Conservation (phyloP, 2,888 invertebrate genomes). For the Chrysolina haemoptera region DNA sequence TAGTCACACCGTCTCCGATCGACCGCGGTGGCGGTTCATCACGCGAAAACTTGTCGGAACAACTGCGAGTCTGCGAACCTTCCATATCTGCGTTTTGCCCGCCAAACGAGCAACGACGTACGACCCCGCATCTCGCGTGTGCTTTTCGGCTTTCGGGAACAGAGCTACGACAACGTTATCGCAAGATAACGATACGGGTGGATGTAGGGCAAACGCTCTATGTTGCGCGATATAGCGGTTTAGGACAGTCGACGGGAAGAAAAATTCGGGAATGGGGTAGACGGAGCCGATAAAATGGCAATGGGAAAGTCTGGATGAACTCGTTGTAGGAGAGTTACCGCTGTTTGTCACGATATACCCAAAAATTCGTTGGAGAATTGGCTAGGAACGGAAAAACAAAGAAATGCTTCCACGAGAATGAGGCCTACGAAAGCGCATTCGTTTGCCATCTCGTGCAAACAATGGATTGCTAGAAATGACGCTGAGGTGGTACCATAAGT, state of each 20-base stretch:
- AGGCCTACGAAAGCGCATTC: too few relatives aligned
- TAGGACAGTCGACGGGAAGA: not conserved
- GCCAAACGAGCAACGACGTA: conserved; percentile 25
- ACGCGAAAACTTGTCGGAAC: conserved; percentile 47
- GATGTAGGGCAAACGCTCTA: conserved; percentile 7
- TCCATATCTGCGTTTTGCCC: conserved; percentile 16
- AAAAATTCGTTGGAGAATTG: too few relatives aligned
- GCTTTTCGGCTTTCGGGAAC: conserved; percentile 11
- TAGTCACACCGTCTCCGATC: conserved; percentile 35
- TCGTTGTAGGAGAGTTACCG: not conserved
- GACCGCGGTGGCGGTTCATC: conserved; percentile 44
- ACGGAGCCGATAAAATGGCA: not conserved
- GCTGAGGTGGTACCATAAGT: too few relatives aligned
- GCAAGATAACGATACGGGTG: conserved; percentile 3
- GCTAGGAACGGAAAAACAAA: too few relatives aligned
- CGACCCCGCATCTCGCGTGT: conserved; percentile 23
- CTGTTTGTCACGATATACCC: not conserved
- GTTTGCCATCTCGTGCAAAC: too few relatives aligned
- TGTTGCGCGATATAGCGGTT: conserved; percentile 1
- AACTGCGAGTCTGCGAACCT: conserved; percentile 39
- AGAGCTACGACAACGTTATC: conserved; percentile 11
- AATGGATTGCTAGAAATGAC: too few relatives aligned
- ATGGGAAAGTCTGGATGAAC: not conserved
- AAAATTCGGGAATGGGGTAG: conserved; percentile 2
- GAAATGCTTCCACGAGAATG: too few relatives aligned